Percentiles rank a stretch among this genome's conserved stretches.
Evolutionary conservation across 2,888 invertebrate genomes (phyloP).

Genomic region (Sesia bembeciformis): DNA sequence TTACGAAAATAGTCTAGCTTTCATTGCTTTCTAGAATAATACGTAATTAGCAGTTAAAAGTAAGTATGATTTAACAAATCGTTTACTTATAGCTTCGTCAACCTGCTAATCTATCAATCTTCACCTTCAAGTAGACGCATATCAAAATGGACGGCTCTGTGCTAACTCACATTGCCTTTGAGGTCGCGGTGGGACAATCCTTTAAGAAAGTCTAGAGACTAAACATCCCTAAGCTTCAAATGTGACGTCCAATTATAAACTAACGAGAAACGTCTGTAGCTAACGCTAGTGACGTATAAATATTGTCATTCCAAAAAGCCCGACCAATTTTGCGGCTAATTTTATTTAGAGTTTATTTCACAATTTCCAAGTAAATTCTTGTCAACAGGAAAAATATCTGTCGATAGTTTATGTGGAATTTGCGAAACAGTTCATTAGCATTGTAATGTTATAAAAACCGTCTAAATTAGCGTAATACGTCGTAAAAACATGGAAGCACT

Average conservation of each 20-base stretch:
- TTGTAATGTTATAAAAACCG: slow-evolving; percentile 48
- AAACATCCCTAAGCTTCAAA: neutral
- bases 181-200: slow-evolving; percentile 1
- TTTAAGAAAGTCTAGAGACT: neutral
- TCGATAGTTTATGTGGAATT: neutral
- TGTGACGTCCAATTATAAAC: slow-evolving; percentile 1
- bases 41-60: too few relatives aligned
- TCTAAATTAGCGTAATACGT: slow-evolving; percentile 52
- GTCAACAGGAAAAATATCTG: neutral
- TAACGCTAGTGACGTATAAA: slow-evolving; percentile 22
- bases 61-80: too few relatives aligned
- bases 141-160: slow-evolving; percentile 34
- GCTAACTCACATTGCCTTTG: slow-evolving; percentile 26
- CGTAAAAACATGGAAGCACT: slow-evolving; percentile 72
- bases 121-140: slow-evolving; percentile 9
- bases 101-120: neutral
- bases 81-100: too few relatives aligned
- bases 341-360: neutral
- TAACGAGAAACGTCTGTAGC: slow-evolving; percentile 7
- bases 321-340: slow-evolving; percentile 31
- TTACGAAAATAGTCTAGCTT: too few relatives aligned
- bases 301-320: slow-evolving; percentile 56
- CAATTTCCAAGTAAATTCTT: neutral
- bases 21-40: too few relatives aligned
- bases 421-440: slow-evolving; percentile 16